These are phyloP conservation scores for Phylloscopus trochilus DNA, from an alignment of 2,113 vertebrate genomes.

Conservation along the genomic window DNA sequence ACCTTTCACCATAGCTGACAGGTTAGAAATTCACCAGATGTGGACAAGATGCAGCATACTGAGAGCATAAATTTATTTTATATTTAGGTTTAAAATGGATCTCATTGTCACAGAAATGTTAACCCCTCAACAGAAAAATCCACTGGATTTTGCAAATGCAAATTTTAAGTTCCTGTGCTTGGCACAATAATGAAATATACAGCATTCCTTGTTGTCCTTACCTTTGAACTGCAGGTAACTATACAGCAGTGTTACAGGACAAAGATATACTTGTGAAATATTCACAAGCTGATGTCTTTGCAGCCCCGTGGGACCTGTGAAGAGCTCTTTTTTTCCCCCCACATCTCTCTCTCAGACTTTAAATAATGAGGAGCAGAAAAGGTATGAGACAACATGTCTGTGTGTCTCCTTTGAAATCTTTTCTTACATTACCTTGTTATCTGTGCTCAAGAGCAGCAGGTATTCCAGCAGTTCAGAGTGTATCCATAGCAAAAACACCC, in stretches of 20 bases:
- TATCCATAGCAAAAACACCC: conserved; percentile 22
- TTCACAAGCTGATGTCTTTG: conserved; percentile 63
- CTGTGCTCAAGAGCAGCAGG: conserved; percentile 50
- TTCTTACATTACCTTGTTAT: conserved; percentile 62
- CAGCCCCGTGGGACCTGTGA: conserved; percentile 63
- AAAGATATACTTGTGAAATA: conserved; percentile 66
- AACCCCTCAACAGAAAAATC: not conserved
- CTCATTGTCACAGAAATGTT: not conserved
- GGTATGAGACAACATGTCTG: conserved; percentile 52
- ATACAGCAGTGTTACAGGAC: conserved; percentile 47
- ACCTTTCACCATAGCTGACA: conserved; percentile 22
- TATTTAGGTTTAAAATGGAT: not conserved
- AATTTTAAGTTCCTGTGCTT: not conserved
- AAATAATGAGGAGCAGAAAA: conserved; percentile 67
- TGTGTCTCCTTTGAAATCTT: conserved; percentile 64
- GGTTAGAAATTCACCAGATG: not conserved
- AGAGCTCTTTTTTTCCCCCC: conserved; percentile 48
- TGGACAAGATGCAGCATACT: not conserved
- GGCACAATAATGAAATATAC: not conserved
- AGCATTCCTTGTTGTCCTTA: conserved; percentile 32
- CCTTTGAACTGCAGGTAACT: conserved; percentile 61
- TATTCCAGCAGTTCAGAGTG: conserved; percentile 25
- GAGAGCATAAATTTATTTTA: not conserved
- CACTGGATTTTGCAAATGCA: not conserved
- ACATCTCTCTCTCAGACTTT: conserved; percentile 61